A percentile compares a stretch with the other conserved stretches of the same genome.
Evolutionary conservation across 1,140 invertebrate genomes (phyloP).

Genomic region (Trichogramma pretiosum): DNA sequence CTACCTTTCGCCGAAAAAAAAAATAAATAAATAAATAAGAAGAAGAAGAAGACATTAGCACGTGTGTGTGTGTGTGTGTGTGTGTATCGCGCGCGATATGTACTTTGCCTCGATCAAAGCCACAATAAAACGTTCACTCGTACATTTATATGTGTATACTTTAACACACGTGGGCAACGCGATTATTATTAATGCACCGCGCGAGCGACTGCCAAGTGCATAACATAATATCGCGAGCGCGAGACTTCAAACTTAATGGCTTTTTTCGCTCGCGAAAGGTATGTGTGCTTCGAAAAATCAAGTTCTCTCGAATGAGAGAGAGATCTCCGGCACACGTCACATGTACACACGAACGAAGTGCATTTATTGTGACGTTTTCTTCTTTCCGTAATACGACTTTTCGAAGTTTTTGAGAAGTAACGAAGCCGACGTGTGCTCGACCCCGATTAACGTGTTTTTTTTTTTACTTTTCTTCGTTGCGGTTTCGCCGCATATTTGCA

Average conservation of each 20-base stretch:
- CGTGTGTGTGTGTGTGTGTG: no score
- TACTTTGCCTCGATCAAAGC: no score
- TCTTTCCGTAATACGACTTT: no score
- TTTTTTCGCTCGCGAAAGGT: neutral
- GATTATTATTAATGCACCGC: neutral
- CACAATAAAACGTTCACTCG: conserved; percentile 10
- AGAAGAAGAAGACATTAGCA: neutral
- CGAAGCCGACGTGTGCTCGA: neutral
- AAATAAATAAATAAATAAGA: neutral
- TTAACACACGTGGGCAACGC: neutral
- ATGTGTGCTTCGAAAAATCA: neutral
- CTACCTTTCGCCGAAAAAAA: neutral
- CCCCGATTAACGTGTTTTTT: conserved; percentile 1
- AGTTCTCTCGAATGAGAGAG: neutral
- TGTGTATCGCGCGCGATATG: neutral
- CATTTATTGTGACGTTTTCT: no score
- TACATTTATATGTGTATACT: conserved; percentile 16
- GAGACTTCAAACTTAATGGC: no score
- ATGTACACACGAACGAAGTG: no score
- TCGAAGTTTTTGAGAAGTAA: no score
- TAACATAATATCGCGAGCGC: neutral
- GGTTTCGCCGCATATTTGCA: no score
- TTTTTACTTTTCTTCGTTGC: conserved; percentile 4
- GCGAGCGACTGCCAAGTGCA: neutral
- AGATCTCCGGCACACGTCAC: neutral